Evolutionary conservation across 2,797 vertebrate species (phyloP), one percentile per base, ranked within the genome.

Genomic region (Acipenser transmontanus): DNA sequence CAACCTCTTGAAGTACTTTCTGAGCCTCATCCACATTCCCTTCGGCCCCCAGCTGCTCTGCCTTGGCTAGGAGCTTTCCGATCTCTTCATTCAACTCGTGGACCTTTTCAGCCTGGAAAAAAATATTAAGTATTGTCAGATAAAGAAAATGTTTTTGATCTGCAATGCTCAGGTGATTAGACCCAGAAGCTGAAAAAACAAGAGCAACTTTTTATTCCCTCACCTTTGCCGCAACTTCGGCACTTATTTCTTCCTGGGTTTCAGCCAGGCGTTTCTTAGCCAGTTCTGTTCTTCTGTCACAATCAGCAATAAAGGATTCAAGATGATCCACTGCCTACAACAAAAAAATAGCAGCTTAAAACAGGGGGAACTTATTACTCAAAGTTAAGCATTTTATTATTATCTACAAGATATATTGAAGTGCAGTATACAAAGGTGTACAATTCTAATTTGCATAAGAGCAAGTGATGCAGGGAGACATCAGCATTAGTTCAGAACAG

Each of bases 51-150:
- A 99, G 88, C 82, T 98, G 95, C 70, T 99, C 97, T 1, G 96
- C 96, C 84, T 98, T 99, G 56, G 97, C 97, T 76, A 99, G 83
- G 7, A 99, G 91, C 72, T 99, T 99, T 66, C 97, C 97, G 57
- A 99, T 99, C 84, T 99, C 97, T 84, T 99, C 97, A 60, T 99
- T 99, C 80, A 99, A 81, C 73, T 98, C 96, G 1, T 99, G 96
- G 56, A 99, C 97, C 71, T 97, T 98, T 87, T 99, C 97, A 60
- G 97, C 97, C 96, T 99, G 70, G 67, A 76, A 47, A 63, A 52
- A 54, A 54, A 9, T 54, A 9, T 8, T 54, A 9, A 54, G 52
- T 54, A 9, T 54, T 1, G 52, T n/a, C n/a, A 9, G 52, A 54
- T 54, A 54, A 54, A 54, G 52, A n/a, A 54, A 54, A 54, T 6